Evolutionary conservation across 2,113 vertebrate genomes (phyloP), one percentile per base, ranked within the genome.

Genomic region (Oxyura jamaicensis): DNA sequence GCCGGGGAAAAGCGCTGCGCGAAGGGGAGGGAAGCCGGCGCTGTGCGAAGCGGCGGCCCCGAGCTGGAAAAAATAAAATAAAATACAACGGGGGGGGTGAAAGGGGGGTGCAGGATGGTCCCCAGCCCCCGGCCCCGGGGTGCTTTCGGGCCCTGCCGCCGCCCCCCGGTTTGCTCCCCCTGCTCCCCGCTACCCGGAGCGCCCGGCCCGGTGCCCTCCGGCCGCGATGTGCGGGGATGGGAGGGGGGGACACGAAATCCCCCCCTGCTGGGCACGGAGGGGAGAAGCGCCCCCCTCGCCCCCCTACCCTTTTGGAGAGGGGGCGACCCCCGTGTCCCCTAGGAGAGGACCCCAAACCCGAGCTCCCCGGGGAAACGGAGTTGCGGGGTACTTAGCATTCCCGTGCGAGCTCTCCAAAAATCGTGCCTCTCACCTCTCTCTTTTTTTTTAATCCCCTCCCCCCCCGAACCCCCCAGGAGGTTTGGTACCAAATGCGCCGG

Each of bases 401-500:
- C 20, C 20, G 10, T 7, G 8, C 21, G 44, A 18, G 18, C 8
- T 20, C 44, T 59, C 76, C 15, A 48, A 11, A 48, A 48, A 48
- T 48, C 46, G 10, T 9, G 14, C 29, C n/a, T 84, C 71, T 23
- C 79, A 90, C 80, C 63, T 80, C 55, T 48, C 41, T 33, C 59
- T 36, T 74, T 21, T 48, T 48, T 48, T 48, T 48, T 21, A 46
- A 46, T 20, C 55, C 52, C 86, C 36, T n/a, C n/a, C n/a, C n/a
- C n/a, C n/a, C n/a, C n/a, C n/a, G n/a, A n/a, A n/a, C 55, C 96
- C 89, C 42, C 36, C 97, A 99, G 99, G 98, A 98, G 99, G 86
- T 99, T 99, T 84, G 99, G 99, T 92, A 99, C 99, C 4, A 99
- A 99, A 95, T 99, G 99, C 81, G 99, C 99, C 1, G 99, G 99